phyloP scores from a whole-genome alignment of 2,113 vertebrate genomes.

The Apistogramma diplotaenia region DNA sequence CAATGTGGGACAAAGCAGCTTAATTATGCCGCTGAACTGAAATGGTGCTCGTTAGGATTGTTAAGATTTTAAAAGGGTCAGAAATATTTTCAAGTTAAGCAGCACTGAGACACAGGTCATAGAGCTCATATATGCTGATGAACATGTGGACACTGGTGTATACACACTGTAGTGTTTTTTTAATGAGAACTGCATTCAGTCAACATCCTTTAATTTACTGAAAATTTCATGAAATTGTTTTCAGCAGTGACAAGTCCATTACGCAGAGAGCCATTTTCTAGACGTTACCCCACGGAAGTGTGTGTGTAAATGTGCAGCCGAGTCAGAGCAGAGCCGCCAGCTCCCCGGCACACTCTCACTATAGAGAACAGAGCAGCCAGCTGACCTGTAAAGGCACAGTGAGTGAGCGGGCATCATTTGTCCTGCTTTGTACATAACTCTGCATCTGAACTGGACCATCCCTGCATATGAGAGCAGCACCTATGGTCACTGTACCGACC shows the following conservation, averaged over 20 bases:
- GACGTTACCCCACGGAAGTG: background rate
- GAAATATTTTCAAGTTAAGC: conserved; percentile 44
- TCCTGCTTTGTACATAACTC: background rate
- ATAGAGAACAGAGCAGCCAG: background rate
- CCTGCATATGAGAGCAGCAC: background rate
- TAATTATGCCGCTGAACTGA: conserved; percentile 62
- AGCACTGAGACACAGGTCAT: background rate
- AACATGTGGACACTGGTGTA: background rate
- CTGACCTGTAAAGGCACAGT: background rate
- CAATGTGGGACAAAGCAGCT: conserved; percentile 60
- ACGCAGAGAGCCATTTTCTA: background rate
- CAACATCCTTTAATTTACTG: background rate
- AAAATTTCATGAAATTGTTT: background rate
- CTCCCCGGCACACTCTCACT: background rate
- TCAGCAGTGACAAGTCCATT: background rate
- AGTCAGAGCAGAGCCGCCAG: background rate
- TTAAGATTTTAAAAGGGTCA: conserved; percentile 55
- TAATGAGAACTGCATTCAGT: background rate
- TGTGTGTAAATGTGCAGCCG: background rate
- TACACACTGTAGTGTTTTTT: background rate
- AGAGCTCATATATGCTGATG: conserved; percentile 7
- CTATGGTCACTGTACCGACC: background rate
- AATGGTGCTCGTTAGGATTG: conserved; percentile 53
- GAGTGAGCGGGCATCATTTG: background rate
- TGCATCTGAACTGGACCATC: background rate